These are phyloP conservation scores for Scleropages formosus DNA, from an alignment of 2,797 vertebrate species.

Conservation along the genomic window DNA sequence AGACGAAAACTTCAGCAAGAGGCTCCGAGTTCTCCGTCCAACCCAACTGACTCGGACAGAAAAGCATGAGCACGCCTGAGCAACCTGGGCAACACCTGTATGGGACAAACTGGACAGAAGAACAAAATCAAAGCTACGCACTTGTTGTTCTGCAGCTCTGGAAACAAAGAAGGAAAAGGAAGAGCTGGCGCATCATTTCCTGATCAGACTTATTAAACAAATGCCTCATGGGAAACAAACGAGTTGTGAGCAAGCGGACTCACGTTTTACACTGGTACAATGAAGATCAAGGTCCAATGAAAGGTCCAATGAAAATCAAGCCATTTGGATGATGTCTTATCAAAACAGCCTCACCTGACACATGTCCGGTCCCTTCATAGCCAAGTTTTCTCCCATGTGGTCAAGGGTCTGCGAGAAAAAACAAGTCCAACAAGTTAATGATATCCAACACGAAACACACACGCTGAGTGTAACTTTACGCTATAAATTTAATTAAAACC, in stretches of 20 bases:
- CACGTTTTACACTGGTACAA: too few relatives aligned
- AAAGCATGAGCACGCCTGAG: too few relatives aligned
- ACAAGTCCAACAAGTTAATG: neutral
- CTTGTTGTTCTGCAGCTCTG: too few relatives aligned
- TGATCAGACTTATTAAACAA: neutral
- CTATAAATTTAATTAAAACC: too few relatives aligned
- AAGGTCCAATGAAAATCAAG: conserved; percentile 6
- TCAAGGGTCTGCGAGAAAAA: conserved; percentile 36
- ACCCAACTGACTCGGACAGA: neutral
- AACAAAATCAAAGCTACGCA: too few relatives aligned
- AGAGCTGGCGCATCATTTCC: neutral
- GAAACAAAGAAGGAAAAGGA: conserved; percentile 6
- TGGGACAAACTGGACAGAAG: too few relatives aligned
- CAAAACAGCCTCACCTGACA: conserved; percentile 30
- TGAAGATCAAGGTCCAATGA: too few relatives aligned
- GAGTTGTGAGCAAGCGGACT: too few relatives aligned
- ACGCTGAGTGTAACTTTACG: neutral
- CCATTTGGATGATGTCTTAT: neutral
- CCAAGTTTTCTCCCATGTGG: conserved; percentile 29
- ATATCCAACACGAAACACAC: neutral
- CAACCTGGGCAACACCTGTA: too few relatives aligned
- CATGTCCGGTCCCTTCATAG: conserved; percentile 26
- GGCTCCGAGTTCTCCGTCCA: neutral
- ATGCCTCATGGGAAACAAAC: too few relatives aligned
- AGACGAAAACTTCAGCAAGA: neutral